phyloP scores from a whole-genome alignment of 2,888 invertebrate species.

The Aspidapion aeneum region DNA sequence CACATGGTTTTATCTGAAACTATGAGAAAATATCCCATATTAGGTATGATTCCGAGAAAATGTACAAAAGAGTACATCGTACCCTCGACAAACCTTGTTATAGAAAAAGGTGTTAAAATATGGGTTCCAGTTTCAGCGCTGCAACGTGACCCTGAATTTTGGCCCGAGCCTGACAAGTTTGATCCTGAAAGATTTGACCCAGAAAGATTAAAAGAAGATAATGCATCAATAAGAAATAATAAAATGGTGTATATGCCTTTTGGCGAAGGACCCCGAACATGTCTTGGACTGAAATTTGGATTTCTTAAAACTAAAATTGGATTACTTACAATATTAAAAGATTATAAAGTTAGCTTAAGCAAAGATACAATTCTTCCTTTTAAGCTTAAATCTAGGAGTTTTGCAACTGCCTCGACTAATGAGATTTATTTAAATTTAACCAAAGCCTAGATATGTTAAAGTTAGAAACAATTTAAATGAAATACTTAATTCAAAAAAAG shows the following conservation, averaged over 20 bases:
- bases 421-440: no score
- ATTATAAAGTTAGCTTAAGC: no score
- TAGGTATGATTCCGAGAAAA: no score
- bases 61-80: not conserved
- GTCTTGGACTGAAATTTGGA: not conserved
- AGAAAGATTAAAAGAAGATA: not conserved
- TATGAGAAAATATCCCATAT: no score
- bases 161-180: not conserved
- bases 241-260: not conserved
- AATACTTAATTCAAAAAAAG: no score
- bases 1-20: not conserved
- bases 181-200: not conserved
- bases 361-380: no score
- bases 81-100: not conserved
- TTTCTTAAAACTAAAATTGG: not conserved
- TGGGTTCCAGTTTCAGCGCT: not conserved
- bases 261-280: not conserved
- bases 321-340: not conserved
- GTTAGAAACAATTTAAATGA: no score
- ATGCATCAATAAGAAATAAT: not conserved
- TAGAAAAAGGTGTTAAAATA: not conserved
- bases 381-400: no score
- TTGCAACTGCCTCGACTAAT: no score
- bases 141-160: not conserved
- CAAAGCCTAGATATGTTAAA: no score